Percentiles rank a stretch among this genome's conserved stretches.
These are phyloP conservation scores for Globodera ellingtonae DNA, from an alignment of 1,140 invertebrate genomes.

Conservation along the genomic window DNA sequence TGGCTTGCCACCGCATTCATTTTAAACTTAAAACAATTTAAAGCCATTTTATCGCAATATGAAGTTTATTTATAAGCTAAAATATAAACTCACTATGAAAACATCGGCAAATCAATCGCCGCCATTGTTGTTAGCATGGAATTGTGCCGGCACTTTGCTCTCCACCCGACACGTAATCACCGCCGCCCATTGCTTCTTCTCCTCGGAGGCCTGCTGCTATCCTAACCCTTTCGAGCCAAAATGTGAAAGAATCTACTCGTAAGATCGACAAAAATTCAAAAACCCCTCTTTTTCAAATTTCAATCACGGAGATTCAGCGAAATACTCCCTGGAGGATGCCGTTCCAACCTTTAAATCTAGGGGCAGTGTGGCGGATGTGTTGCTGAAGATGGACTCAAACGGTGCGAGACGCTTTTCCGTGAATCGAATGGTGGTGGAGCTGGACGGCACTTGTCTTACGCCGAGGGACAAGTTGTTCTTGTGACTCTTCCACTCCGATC, in stretches of 20 bases:
- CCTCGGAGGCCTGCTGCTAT: background rate
- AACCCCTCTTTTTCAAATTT: too few relatives aligned
- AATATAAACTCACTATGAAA: too few relatives aligned
- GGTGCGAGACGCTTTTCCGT: background rate
- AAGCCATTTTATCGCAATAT: too few relatives aligned
- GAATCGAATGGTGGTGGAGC: constrained; percentile 7
- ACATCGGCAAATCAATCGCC: background rate
- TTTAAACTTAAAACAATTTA: background rate
- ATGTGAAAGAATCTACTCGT: too few relatives aligned
- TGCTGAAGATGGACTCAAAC: background rate
- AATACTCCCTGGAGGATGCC: background rate
- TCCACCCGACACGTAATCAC: constrained; percentile 10
- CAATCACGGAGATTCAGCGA: background rate
- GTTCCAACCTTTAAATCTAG: background rate
- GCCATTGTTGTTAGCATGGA: constrained; percentile 1
- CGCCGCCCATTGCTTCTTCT: constrained; percentile 28
- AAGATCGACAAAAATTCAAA: too few relatives aligned
- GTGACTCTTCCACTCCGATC: too few relatives aligned
- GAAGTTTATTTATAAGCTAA: too few relatives aligned
- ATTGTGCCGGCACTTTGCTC: constrained; percentile 25
- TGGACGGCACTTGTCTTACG: constrained; percentile 12
- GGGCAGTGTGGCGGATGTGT: constrained; percentile 1
- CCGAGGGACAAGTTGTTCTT: too few relatives aligned
- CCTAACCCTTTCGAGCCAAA: too few relatives aligned
- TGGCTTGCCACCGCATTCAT: too few relatives aligned